phyloP scores from a whole-genome alignment of 2,797 vertebrate genomes.

The Sternotherus odoratus region DNA sequence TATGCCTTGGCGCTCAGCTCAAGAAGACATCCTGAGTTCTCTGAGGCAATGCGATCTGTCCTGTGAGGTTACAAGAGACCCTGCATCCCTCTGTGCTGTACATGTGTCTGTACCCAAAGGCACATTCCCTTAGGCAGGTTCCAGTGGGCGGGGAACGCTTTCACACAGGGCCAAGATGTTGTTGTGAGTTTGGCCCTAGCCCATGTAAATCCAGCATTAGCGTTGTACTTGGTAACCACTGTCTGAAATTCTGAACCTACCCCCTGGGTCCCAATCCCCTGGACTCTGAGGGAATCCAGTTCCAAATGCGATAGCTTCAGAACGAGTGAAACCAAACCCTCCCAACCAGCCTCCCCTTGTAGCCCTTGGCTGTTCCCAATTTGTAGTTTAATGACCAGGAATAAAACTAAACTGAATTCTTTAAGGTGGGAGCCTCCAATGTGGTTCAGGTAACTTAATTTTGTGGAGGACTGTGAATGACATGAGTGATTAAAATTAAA shows the following conservation, averaged over 20 bases:
- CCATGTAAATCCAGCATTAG: background rate
- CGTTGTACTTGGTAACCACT: background rate
- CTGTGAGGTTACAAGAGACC: background rate
- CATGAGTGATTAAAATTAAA: background rate
- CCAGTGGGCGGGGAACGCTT: background rate
- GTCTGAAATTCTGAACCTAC: background rate
- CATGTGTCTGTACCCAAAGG: background rate
- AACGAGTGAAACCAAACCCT: no score
- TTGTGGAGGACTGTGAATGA: background rate
- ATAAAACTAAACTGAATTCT: background rate
- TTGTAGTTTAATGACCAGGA: background rate
- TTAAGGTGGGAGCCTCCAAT: background rate
- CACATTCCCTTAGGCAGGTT: background rate
- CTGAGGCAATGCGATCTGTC: background rate
- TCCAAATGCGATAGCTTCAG: background rate
- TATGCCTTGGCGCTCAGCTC: background rate
- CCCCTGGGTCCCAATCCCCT: background rate
- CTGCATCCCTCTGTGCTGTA: fast-evolving
- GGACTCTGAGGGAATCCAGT: background rate
- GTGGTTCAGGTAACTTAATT: background rate
- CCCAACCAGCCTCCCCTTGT: background rate
- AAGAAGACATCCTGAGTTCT: background rate
- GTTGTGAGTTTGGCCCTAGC: background rate
- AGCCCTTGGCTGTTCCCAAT: background rate
- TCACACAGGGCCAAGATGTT: background rate